Conservation (phyloP, 2,888 invertebrate species). For the Lochmaea crataegi region DNA sequence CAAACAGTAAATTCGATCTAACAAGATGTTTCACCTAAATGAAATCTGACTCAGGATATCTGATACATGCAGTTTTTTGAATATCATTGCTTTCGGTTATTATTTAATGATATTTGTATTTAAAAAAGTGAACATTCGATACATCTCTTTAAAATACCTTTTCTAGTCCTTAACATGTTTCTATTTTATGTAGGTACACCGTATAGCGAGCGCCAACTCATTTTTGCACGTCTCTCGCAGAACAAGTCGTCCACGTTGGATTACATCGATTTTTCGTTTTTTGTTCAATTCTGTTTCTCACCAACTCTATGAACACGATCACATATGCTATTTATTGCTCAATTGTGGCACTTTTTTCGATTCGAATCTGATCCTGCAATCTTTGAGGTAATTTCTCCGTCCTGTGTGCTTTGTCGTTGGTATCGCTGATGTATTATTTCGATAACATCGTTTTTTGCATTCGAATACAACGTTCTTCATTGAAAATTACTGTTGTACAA, state of each 20-base stretch:
- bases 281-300: constrained; percentile 53
- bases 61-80: too few species aligned
- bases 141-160: neutral
- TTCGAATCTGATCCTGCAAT: constrained; percentile 55
- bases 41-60: too few species aligned
- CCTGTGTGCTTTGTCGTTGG: constrained; percentile 42
- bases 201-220: constrained; percentile 57
- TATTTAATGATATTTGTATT: too few species aligned
- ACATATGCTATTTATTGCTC: constrained; percentile 57
- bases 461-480: constrained; percentile 11
- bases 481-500: constrained; percentile 4
- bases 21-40: too few species aligned
- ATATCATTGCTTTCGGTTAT: too few species aligned
- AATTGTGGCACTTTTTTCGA: constrained; percentile 57
- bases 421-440: constrained; percentile 35
- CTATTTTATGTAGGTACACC: constrained; percentile 59
- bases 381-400: constrained; percentile 50
- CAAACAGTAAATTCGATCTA: too few species aligned
- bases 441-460: constrained; percentile 27
- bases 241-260: constrained; percentile 60
- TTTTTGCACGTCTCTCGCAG: constrained; percentile 57
- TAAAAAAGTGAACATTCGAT: too few species aligned
- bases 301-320: constrained; percentile 55
- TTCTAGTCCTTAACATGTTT: constrained; percentile 59
- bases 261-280: constrained; percentile 63